These are phyloP conservation scores for Acanthosoma haemorrhoidale DNA, from an alignment of 2,888 invertebrate species.

Conservation along the genomic window DNA sequence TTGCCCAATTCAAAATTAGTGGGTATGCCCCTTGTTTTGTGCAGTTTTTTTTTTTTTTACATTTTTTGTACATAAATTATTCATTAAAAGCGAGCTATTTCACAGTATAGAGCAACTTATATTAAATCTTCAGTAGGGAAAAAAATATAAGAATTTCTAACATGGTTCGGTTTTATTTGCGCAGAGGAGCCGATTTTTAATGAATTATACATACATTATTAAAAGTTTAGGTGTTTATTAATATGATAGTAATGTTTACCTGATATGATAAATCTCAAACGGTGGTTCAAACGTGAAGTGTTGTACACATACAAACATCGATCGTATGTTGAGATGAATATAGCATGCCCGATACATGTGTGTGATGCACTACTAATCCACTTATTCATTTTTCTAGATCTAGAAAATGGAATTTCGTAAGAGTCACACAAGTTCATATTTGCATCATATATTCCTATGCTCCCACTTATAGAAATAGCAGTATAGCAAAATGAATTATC, in stretches of 20 bases:
- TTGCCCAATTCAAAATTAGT: no score
- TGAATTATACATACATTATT: no score
- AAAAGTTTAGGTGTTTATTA: no score
- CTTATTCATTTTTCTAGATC: background rate
- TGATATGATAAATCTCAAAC: background rate
- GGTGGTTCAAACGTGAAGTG: background rate
- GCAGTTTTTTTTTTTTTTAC: no score
- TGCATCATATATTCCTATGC: background rate
- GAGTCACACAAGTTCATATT: background rate
- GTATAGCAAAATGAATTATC: background rate
- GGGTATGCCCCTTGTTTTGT: no score
- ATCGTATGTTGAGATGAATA: background rate
- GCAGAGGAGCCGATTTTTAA: no score
- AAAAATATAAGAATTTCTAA: no score
- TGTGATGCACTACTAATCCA: background rate
- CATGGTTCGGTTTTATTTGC: no score
- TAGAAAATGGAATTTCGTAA: background rate
- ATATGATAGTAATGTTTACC: background rate
- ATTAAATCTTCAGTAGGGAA: no score
- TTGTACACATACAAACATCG: background rate
- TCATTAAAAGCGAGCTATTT: no score
- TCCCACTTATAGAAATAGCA: background rate
- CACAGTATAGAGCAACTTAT: no score
- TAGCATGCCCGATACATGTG: background rate
- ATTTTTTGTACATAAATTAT: no score